A percentile compares a stretch with the other conserved stretches of the same genome.
Evolutionary conservation across 2,113 vertebrate genomes (phyloP).

Genomic region (Tinamus guttatus): DNA sequence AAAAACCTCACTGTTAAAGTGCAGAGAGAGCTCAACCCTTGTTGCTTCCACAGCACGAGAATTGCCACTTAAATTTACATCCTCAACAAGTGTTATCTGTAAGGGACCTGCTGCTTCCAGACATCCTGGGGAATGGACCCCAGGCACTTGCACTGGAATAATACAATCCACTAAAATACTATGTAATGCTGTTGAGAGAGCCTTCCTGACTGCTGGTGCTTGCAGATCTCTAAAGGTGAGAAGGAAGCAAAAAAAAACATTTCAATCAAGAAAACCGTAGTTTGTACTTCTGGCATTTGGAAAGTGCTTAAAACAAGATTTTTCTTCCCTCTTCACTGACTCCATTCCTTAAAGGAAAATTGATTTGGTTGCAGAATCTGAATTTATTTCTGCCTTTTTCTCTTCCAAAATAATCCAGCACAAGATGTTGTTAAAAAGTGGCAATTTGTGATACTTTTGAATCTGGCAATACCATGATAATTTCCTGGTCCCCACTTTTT

Average conservation of each 20-base stretch:
- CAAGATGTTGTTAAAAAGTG: background rate
- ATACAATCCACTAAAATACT: background rate
- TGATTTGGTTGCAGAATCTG: background rate
- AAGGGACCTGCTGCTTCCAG: background rate
- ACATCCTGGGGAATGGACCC: background rate
- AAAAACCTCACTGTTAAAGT: background rate
- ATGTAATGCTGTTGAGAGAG: background rate
- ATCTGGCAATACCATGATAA: background rate
- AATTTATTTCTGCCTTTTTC: background rate
- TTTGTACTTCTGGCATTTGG: background rate
- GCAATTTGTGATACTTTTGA: background rate
- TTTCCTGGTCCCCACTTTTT: background rate
- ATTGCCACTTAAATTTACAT: background rate
- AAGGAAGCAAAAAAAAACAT: background rate
- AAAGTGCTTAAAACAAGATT: background rate
- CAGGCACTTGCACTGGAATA: background rate
- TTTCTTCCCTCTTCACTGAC: background rate
- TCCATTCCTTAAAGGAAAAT: background rate
- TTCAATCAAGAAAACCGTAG: background rate
- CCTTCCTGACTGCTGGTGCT: background rate
- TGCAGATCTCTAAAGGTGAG: background rate
- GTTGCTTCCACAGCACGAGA: background rate
- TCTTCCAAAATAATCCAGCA: background rate
- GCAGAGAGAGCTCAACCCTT: background rate
- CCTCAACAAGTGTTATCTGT: background rate